A percentile compares a stretch with the other conserved stretches of the same genome.
These are phyloP conservation scores for Mungos mungo DNA, from an alignment of 2,113 vertebrate species.

Conservation along the genomic window DNA sequence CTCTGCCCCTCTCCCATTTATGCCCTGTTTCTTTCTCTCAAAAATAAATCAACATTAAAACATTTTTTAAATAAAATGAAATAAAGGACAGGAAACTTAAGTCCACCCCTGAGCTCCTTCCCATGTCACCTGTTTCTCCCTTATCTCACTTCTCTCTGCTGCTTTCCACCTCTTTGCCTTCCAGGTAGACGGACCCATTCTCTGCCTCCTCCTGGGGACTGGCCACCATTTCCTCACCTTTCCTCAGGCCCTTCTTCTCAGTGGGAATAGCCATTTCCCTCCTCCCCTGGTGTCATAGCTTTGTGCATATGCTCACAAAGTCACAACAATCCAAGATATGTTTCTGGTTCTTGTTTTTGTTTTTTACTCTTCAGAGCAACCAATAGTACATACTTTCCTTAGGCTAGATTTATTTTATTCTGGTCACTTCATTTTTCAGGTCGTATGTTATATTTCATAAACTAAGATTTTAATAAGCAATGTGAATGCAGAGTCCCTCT, in stretches of 20 bases:
- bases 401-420: not conserved
- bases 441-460: not conserved
- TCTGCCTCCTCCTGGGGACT: not conserved
- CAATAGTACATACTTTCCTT: not conserved
- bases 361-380: not conserved
- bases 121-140: rapidly evolving
- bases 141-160: too few relatives aligned
- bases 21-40: too few relatives aligned
- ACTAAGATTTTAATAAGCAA: not conserved
- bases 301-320: not conserved
- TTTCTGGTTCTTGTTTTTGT: not conserved
- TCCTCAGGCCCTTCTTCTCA: not conserved
- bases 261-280: rapidly evolving
- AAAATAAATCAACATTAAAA: too few relatives aligned
- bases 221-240: too few relatives aligned
- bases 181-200: too few relatives aligned
- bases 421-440: not conserved
- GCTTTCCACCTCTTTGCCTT: not conserved
- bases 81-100: not conserved
- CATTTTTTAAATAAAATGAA: too few relatives aligned
- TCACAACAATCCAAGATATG: not conserved
- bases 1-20: too few relatives aligned
- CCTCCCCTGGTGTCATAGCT: not conserved
- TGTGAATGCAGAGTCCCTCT: not conserved
- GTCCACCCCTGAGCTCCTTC: rapidly evolving